Base-by-base conservation (phyloP, 2,113 vertebrate genomes). In the Poeciliopsis occidentalis region DNA sequence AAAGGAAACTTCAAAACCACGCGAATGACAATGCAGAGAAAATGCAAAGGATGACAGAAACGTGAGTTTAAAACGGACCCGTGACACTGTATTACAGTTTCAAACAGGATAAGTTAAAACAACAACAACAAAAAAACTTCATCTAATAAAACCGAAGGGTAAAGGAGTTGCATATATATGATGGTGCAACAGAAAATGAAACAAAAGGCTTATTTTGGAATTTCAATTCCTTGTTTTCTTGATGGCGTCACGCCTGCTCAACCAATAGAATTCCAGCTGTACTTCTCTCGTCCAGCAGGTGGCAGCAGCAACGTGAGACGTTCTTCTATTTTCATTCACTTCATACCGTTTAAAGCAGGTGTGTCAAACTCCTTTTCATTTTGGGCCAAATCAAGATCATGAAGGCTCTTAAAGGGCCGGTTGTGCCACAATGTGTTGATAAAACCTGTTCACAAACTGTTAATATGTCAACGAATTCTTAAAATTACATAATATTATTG, bases 211-310 rank as follows among this genome's bases (percentile, higher is more conserved):
- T 1, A 0, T 0, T 41, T 19, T 37, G 2, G 11, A 1, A 0
- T 6, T 54, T 73, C 24, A 80, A 37, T 91, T 92, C 90, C 87
- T 66, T 2, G 31, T 83, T 79, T 60, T 22, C 0, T 0, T 0
- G 0, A 2, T 24, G 15, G 17, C 85, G 75, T 87, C 83, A 85
- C 1, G 0, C 26, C n/a, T 30, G 1, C 26, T 29, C 51, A 81
- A 41, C 90, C 86, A 90, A 89, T 91, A 66, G 54, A 32, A 69
- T 5, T 32, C 0, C 4, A 67, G 67, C 24, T 19, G 4, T 29
- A 0, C 4, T 4, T 0, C 0, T 1, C 37, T 39, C 75, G 32
- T 13, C 79, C 90, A 73, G 17, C 8, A 87, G 83, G 71, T 47
- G 73, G 83, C 86, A 75, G 73, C 66, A 83, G 1, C 1, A 47